These are phyloP conservation scores for Eupithecia subumbrata DNA, from an alignment of 2,888 invertebrate genomes.

Conservation along the genomic window DNA sequence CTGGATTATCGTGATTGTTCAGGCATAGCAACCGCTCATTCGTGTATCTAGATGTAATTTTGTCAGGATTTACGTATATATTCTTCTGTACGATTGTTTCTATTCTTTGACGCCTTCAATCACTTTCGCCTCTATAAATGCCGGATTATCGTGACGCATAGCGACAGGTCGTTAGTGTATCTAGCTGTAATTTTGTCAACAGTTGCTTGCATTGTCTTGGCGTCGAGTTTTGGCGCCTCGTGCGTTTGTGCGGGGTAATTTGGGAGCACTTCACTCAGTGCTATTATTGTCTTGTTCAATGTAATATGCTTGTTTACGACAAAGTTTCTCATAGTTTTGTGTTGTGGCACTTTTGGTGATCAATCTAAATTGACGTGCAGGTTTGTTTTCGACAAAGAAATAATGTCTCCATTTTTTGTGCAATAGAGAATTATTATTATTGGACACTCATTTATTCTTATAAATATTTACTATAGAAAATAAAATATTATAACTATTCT, in stretches of 20 bases:
- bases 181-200: constrained; percentile 28
- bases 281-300: constrained; percentile 61
- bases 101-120: neutral
- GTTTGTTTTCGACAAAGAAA: neutral
- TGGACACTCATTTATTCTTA: no score
- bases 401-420: neutral
- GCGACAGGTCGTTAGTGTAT: constrained; percentile 25
- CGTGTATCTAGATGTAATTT: no score
- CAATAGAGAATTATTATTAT: no score
- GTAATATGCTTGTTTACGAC: constrained; percentile 56
- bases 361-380: neutral
- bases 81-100: neutral
- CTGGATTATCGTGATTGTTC: no score
- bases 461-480: no score
- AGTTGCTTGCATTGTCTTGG: constrained; percentile 42
- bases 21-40: no score
- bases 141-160: constrained; percentile 6
- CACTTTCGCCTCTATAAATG: neutral
- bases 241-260: constrained; percentile 53
- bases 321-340: constrained; percentile 51
- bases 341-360: constrained; percentile 18
- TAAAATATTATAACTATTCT: no score
- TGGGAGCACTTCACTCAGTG: constrained; percentile 55
- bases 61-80: no score
- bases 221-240: constrained; percentile 52